Percentiles rank a stretch among this genome's conserved stretches.
These are phyloP conservation scores for Ornithorhynchus anatinus DNA, from an alignment of 2,113 vertebrate species.

Conservation along the genomic window DNA sequence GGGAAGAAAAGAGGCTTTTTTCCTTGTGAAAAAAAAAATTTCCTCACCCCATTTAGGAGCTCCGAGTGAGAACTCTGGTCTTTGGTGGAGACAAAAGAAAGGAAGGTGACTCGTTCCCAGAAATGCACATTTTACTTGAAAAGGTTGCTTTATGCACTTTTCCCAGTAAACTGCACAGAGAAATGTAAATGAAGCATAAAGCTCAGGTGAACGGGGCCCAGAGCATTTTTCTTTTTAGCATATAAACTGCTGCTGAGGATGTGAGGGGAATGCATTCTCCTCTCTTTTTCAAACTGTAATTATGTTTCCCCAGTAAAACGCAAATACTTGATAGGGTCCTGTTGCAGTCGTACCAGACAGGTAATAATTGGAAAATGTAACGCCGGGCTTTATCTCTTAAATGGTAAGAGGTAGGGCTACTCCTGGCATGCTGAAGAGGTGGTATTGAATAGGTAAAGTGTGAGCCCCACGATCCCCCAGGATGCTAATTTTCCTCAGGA, in stretches of 20 bases:
- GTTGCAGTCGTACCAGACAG: slow-evolving; percentile 60
- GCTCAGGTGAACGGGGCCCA: slow-evolving; percentile 61
- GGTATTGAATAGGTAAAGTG: slow-evolving; percentile 40
- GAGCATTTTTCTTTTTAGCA: slow-evolving; percentile 66
- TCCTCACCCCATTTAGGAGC: slow-evolving; percentile 33
- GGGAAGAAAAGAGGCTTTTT: slow-evolving; percentile 30
- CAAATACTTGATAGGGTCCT: slow-evolving; percentile 57
- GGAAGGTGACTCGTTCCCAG: slow-evolving; percentile 44
- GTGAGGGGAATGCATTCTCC: slow-evolving; percentile 63
- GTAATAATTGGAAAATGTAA: slow-evolving; percentile 70
- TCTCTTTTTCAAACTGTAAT: slow-evolving; percentile 65
- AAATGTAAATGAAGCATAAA: slow-evolving; percentile 69
- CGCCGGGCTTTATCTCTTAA: slow-evolving; percentile 56
- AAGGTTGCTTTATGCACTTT: slow-evolving; percentile 57
- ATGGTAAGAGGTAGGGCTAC: slow-evolving; percentile 46
- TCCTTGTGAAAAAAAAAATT: slow-evolving; percentile 51
- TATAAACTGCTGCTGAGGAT: slow-evolving; percentile 63
- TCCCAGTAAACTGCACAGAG: slow-evolving; percentile 58
- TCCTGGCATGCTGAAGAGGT: slow-evolving; percentile 27
- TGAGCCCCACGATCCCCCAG: slow-evolving; percentile 33
- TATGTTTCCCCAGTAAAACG: slow-evolving; percentile 61
- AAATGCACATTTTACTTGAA: slow-evolving; percentile 59
- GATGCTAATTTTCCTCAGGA: slow-evolving; percentile 54
- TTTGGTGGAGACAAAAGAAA: slow-evolving; percentile 31
- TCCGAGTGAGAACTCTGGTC: slow-evolving; percentile 17